Evolutionary conservation across 2,113 vertebrate species (phyloP), one percentile per base, ranked within the genome.

Genomic region (Puffinus mauretanicus): DNA sequence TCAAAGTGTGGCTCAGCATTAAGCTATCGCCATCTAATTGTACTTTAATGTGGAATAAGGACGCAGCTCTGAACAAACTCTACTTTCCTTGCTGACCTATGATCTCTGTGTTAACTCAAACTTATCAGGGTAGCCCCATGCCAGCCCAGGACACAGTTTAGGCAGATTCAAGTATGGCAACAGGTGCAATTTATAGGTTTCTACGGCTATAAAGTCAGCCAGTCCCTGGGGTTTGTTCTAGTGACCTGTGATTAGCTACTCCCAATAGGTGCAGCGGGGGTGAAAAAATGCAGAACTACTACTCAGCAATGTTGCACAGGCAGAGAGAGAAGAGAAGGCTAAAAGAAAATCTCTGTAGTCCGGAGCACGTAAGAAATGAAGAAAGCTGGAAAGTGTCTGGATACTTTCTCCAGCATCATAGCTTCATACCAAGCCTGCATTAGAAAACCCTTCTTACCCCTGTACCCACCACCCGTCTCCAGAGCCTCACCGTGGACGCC

Each of bases 401-500:
- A 30, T 72, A 51, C 82, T 22, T 75, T 69, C 83, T 82, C 36
- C 20, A 40, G 47, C 42, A 40, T 16, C 17, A 10, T 7, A 69
- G 38, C 42, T 69, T 61, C 29, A 58, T 10, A 81, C 5, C 60
- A 82, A 87, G 18, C 57, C 26, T 62, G 25, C 44, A 69, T n/a
- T 67, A 82, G 47, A 88, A 91, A 30, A 51, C 11, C 52, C 76
- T 60, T 61, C 58, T 71, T 36, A 66, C 6, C 29, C 72, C 69
- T 46, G 9, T 51, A 58, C 36, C 70, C 44, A n/a, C 27, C 32
- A 82, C 54, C 52, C 6, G 46, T 25, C 30, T 21, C 32, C 38
- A 15, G 10, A 29, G 44, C 13, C 96, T 99, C 98, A 99, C 99
- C 98, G 99, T 99, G 90, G 99, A 99, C 0, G 99, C 99, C 52